phyloP scores from a whole-genome alignment of 2,797 vertebrate species.

The Myotis planiceps region DNA sequence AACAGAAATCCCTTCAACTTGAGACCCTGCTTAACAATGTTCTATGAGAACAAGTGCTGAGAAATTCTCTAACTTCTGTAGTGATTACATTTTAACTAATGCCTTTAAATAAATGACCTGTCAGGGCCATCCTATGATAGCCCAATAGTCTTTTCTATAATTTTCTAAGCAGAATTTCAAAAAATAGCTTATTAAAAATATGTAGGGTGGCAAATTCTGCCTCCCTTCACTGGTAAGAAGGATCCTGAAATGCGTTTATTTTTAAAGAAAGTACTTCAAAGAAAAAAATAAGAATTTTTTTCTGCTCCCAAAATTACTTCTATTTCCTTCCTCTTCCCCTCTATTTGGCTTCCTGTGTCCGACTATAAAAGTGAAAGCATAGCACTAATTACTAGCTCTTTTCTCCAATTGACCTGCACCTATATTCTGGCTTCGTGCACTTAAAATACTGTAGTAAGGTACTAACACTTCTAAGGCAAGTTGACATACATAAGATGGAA shows the following conservation, averaged over 20 bases:
- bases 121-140: constrained; percentile 28
- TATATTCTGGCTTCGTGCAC: neutral
- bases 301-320: neutral
- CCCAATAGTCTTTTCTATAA: neutral
- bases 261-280: neutral
- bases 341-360: neutral
- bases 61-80: constrained; percentile 25
- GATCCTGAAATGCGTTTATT: neutral
- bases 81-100: constrained; percentile 55
- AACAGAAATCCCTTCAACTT: constrained; percentile 45
- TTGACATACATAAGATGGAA: neutral
- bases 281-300: neutral
- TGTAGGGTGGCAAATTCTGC: neutral
- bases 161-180: neutral
- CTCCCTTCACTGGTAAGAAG: neutral
- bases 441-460: constrained; percentile 16
- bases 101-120: constrained; percentile 53
- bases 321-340: neutral
- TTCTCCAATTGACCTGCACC: neutral
- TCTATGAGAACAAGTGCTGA: neutral
- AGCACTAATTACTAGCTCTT: constrained; percentile 31
- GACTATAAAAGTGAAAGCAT: neutral
- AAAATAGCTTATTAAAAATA: neutral
- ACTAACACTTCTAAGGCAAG: neutral
- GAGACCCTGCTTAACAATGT: constrained; percentile 11